phyloP scores from a whole-genome alignment of 2,113 vertebrate genomes.

The Sapajus apella region DNA sequence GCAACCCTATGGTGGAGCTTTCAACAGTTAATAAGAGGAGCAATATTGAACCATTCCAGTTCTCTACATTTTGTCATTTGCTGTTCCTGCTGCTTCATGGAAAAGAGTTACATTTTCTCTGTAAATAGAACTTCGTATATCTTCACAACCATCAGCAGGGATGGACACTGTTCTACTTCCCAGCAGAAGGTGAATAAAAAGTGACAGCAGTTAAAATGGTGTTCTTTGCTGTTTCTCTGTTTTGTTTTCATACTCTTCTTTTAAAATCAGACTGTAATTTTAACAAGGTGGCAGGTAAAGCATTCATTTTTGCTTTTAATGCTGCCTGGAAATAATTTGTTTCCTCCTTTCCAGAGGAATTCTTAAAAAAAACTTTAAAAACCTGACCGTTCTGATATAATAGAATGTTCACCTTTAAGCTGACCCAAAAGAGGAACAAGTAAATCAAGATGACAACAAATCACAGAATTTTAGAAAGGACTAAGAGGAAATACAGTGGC shows the following conservation, averaged over 20 bases:
- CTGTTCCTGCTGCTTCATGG: background rate
- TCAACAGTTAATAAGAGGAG: background rate
- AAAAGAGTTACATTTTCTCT: background rate
- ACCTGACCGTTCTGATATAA: background rate
- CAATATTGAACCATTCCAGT: background rate
- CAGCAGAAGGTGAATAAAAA: background rate
- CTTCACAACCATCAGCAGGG: background rate
- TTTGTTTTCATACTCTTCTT: background rate
- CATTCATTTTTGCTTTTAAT: background rate
- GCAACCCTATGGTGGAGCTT: background rate
- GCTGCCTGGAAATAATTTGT: background rate
- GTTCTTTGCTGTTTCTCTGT: background rate
- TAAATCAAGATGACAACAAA: background rate
- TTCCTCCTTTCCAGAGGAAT: background rate
- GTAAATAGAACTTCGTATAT: background rate
- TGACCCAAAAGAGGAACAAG: background rate
- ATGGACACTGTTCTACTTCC: background rate
- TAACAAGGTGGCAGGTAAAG: background rate
- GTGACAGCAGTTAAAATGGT: background rate
- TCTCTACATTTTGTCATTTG: background rate
- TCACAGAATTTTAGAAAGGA: background rate
- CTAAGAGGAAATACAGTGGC: background rate
- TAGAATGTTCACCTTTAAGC: background rate
- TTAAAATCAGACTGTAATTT: conserved; percentile 1
- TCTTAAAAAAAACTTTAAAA: background rate